Evolutionary conservation across 2,113 vertebrate genomes (phyloP), one percentile per base, ranked within the genome.

Genomic region (cattle (Bos taurus)): DNA sequence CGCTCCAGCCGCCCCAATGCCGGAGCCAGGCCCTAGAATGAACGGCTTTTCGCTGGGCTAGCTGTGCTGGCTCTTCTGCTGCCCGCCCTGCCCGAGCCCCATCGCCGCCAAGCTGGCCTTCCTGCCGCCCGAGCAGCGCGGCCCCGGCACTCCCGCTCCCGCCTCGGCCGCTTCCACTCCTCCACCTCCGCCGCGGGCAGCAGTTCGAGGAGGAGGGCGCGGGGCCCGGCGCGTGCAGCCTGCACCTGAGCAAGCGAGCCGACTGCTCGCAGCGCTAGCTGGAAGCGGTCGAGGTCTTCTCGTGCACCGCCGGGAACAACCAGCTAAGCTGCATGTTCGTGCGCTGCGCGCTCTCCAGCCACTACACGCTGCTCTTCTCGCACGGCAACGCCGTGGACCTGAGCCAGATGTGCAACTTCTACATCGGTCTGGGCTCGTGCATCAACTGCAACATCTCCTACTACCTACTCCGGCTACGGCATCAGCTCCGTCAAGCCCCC

Each of bases 401-500:
- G 97, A 99, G 99, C 30, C 99, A 99, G 98, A 99, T 99, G 99
- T 99, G 99, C 99, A 99, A 99, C 88, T 99, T 99, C 99, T 99
- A 99, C 98, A 99, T 99, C 0, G 99, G 99, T 94, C 98, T 99
- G 80, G 99, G 99, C 82, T 99, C 99, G 0, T 99, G 99, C 81
- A 99, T 99, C 98, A 99, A 99, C 98, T 99, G 99, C 99, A 99
- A 99, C 98, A 99, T 99, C 98, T 99, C 99, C 93, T 99, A 99
- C 0, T 99, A 99, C 98, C 64, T 99, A 99, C 98, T 99, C 99
- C 0, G 99, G 99, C 97, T 99, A 99, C 0, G 99, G 99, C 0
- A 99, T 98, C 88, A 99, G 99, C 99, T 99, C 99, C 0, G 99
- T 99, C 59, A 99, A 99, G 87, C 99, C 99, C 7, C 3, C 99